These are phyloP conservation scores for Lepidurus arcticus DNA, from an alignment of 1,140 invertebrate species.

Conservation along the genomic window DNA sequence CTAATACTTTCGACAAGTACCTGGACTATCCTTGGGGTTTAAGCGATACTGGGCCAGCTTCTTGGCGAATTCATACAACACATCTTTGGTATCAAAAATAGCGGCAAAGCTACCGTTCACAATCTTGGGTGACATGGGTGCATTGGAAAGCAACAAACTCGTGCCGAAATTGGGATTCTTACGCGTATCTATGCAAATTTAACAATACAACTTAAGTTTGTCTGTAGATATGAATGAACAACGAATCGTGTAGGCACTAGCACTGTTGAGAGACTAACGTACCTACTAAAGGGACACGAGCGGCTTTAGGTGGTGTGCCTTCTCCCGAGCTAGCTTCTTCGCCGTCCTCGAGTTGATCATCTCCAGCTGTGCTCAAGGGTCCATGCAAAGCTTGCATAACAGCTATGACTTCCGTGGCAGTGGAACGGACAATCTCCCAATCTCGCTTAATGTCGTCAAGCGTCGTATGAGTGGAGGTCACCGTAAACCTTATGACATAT, in stretches of 20 bases:
- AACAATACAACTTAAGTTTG: background rate
- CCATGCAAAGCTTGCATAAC: conserved; percentile 26
- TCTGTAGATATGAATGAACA: background rate
- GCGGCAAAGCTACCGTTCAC: conserved; percentile 94
- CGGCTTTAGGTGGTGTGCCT: conserved; percentile 10
- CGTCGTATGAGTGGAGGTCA: conserved; percentile 86
- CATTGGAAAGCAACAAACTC: conserved; percentile 84
- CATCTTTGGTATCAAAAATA: conserved; percentile 82
- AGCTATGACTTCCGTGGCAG: conserved; percentile 61
- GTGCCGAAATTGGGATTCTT: conserved; percentile 74
- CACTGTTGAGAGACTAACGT: conserved; percentile 1
- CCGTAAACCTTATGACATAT: conserved; percentile 88
- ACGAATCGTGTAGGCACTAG: background rate
- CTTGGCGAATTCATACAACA: conserved; percentile 66
- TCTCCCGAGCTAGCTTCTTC: conserved; percentile 31
- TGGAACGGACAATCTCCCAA: conserved; percentile 79
- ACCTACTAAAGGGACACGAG: conserved; percentile 21
- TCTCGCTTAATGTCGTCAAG: conserved; percentile 80
- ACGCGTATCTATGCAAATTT: conserved; percentile 28
- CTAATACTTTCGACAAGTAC: conserved; percentile 44
- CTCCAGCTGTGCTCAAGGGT: conserved; percentile 26
- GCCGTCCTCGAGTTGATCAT: conserved; percentile 43
- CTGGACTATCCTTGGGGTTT: conserved; percentile 68
- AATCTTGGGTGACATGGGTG: conserved; percentile 93
- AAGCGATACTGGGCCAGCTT: conserved; percentile 61